Evolutionary conservation across 2,113 vertebrate genomes (phyloP), one percentile per base, ranked within the genome.

Genomic region (Stegastes partitus): DNA sequence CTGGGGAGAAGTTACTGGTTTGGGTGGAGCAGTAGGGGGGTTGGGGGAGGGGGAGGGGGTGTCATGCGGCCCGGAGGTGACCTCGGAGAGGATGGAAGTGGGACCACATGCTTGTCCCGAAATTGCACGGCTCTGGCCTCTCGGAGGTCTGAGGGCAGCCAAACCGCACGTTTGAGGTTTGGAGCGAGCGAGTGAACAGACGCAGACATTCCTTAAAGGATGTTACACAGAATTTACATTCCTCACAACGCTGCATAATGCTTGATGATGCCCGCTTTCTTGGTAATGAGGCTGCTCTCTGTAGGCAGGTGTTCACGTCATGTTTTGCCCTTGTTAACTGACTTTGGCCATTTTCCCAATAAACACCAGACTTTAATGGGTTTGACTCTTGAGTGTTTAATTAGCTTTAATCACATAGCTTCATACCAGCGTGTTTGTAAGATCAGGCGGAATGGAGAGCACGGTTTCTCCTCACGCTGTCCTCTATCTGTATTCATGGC

Each of bases 31-130:
- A 21, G n/a, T 18, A 54, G 45, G 61, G 56, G 71, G 39, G 68
- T 45, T 4, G 18, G 23, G 25, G 5, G 39, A 34, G 18, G 23
- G 25, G 5, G 39, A 34, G 39, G 55, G 50, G 23, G 56, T 7
- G 16, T 77, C 22, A 49, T 8, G 6, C 21, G 34, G 62, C 86
- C 84, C 65, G 69, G 74, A 82, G 74, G 63, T 91, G 79, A 89
- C 82, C 84, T 87, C 4, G 0, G 18, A 75, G 63, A 42, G 56
- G 74, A 62, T 76, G 53, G 44, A 87, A 89, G 73, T 90, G 69
- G 64, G 90, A 89, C 87, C 91, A 87, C 81, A 87, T 91, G 87
- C 87, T 79, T 73, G 68, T 81, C 74, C 68, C 23, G 3, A 79
- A 79, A 64, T 69, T 53, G 62, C 63, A 39, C 37, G 1, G 42